A percentile compares a stretch with the other conserved stretches of the same genome.
Conservation (phyloP, 2,888 invertebrate genomes). For the Drosophila robusta region DNA sequence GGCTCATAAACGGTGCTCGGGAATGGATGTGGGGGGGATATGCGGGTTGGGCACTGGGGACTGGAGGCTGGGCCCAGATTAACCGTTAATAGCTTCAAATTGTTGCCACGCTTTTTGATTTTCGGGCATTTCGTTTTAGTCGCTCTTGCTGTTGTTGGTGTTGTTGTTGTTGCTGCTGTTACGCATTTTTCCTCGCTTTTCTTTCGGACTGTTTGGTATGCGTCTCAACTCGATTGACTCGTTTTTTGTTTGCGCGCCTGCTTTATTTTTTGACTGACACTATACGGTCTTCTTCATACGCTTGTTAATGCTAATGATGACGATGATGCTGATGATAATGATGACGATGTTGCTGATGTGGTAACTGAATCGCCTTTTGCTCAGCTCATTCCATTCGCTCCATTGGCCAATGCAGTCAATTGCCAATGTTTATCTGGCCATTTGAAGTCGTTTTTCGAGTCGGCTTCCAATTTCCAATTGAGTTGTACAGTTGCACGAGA, state of each 20-base stretch:
- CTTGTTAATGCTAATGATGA: constrained; percentile 28
- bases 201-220: constrained; percentile 34
- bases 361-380: constrained; percentile 57
- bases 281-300: constrained; percentile 32
- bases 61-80: constrained; percentile 50
- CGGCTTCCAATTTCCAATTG: constrained; percentile 63
- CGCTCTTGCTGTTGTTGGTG: neutral
- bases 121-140: constrained; percentile 51
- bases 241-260: constrained; percentile 38
- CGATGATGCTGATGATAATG: constrained; percentile 37
- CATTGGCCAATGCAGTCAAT: constrained; percentile 53
- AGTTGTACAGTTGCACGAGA: constrained; percentile 45
- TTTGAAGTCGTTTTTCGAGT: constrained; percentile 66
- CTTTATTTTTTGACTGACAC: constrained; percentile 24
- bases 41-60: constrained; percentile 5
- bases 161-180: constrained; percentile 10
- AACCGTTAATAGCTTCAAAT: constrained; percentile 72
- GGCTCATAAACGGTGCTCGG: constrained; percentile 38
- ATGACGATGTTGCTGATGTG: constrained; percentile 57
- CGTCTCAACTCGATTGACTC: constrained; percentile 68
- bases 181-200: constrained; percentile 55
- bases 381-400: constrained; percentile 34
- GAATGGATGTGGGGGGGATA: neutral
- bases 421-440: constrained; percentile 69
- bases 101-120: constrained; percentile 74